Evolutionary conservation across 2,797 vertebrate genomes (phyloP).

Genomic region (Phrynocephalus vlangalii): DNA sequence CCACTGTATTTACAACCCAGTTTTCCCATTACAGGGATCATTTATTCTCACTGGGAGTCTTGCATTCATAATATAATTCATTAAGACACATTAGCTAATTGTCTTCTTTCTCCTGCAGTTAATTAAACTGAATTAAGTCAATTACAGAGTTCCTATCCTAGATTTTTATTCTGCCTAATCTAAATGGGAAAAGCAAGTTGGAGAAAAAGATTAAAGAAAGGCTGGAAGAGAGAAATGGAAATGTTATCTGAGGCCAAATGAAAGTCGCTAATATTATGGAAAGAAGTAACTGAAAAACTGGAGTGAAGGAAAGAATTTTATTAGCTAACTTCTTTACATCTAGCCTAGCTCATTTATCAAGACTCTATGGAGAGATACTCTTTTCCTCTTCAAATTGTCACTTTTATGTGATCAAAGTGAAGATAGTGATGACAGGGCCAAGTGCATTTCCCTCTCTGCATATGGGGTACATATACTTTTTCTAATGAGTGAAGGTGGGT

Average conservation of each 20-base stretch:
- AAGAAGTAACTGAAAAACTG: constrained; percentile 21
- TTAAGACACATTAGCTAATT: constrained; percentile 70
- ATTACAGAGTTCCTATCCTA: constrained; percentile 62
- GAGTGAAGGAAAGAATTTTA: no score
- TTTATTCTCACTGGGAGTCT: constrained; percentile 61
- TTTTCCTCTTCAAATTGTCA: not conserved
- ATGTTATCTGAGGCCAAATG: constrained; percentile 18
- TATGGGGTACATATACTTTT: no score
- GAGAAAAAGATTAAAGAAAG: constrained; percentile 1
- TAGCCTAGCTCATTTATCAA: rapidly evolving
- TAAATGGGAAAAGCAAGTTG: constrained; percentile 46
- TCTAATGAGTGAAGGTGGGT: no score
- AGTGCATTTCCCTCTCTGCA: no score
- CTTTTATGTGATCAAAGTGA: not conserved
- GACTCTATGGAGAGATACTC: not conserved
- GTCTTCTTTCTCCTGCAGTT: constrained; percentile 67
- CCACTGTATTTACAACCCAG: constrained; percentile 5
- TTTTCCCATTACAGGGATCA: constrained; percentile 59
- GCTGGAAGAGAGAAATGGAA: constrained; percentile 13
- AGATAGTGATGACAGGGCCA: no score
- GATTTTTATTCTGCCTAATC: constrained; percentile 56
- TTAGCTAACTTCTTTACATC: not conserved
- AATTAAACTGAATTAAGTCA: constrained; percentile 75
- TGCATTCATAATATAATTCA: constrained; percentile 65
- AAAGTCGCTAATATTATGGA: not conserved